Percentiles rank a stretch among this genome's conserved stretches.
phyloP scores from a whole-genome alignment of 1,140 invertebrate genomes.

The Drosophila lacteicornis region DNA sequence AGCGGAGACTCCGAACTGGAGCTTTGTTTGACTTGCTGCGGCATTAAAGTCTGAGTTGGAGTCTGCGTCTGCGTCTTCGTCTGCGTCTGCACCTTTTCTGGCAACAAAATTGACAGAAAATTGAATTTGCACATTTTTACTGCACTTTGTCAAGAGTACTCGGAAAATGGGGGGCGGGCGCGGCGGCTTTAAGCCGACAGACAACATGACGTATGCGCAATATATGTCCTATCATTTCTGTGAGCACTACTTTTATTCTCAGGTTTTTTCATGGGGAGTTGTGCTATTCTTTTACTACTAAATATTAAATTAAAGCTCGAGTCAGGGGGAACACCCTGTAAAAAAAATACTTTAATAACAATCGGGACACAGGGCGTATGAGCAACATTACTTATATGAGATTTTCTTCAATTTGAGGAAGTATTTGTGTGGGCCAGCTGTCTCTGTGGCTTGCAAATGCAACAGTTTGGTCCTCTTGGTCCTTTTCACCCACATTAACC shows the following conservation, averaged over 20 bases:
- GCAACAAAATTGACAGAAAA: conserved; percentile 70
- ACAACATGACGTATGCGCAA: conserved; percentile 55
- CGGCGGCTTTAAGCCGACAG: conserved; percentile 54
- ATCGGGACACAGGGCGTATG: neutral
- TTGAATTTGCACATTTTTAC: conserved; percentile 79
- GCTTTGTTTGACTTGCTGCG: conserved; percentile 18
- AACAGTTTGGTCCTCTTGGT: conserved; percentile 28
- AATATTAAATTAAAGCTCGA: neutral
- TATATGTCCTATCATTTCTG: conserved; percentile 3
- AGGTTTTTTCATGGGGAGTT: neutral
- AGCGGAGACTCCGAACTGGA: conserved; percentile 1
- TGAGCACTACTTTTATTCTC: neutral
- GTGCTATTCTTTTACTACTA: too few relatives aligned
- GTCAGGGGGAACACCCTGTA: too few relatives aligned
- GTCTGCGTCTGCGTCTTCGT: neutral
- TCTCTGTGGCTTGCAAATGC: neutral
- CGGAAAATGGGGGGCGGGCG: neutral
- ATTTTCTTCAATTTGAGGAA: neutral
- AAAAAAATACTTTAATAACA: too few relatives aligned
- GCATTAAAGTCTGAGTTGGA: conserved; percentile 23
- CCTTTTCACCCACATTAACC: conserved; percentile 1
- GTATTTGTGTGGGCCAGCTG: neutral
- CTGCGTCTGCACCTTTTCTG: neutral
- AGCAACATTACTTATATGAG: neutral
- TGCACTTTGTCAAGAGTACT: conserved; percentile 61